phyloP scores from a whole-genome alignment of 2,888 invertebrate genomes.

The Micropterix aruncella region DNA sequence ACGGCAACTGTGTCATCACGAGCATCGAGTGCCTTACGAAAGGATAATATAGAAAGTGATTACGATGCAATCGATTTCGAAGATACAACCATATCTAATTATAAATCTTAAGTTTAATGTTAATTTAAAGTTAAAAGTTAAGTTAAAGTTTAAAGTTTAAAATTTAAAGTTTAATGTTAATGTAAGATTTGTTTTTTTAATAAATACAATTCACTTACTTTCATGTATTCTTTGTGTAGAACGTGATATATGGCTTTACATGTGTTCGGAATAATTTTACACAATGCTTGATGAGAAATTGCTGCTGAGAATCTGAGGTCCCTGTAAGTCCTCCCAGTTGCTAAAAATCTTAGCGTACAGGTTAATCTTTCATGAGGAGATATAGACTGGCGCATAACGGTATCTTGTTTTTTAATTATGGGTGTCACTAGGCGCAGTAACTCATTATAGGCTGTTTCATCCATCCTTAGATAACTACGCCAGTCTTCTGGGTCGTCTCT shows the following conservation, averaged over 20 bases:
- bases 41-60: not conserved
- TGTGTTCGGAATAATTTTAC: not conserved
- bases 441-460: conserved; percentile 1
- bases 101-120: not conserved
- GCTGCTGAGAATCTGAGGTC: not conserved
- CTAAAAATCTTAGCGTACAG: not conserved
- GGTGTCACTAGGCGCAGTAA: not conserved
- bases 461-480: not conserved
- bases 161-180: no score
- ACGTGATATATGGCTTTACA: not conserved
- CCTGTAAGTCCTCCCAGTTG: not conserved
- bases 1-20: not conserved
- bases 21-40: not conserved
- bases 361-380: conserved; percentile 1
- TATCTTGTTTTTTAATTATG: no score
- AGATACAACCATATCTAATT: not conserved
- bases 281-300: not conserved
- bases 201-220: not conserved
- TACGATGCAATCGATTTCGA: not conserved
- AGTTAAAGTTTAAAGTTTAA: no score
- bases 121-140: not conserved
- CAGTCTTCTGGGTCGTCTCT: not conserved
- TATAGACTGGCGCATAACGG: not conserved
- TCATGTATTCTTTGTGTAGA: not conserved
- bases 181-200: not conserved